phyloP scores from a whole-genome alignment of 2,888 invertebrate species.

The Orthosia cruda region DNA sequence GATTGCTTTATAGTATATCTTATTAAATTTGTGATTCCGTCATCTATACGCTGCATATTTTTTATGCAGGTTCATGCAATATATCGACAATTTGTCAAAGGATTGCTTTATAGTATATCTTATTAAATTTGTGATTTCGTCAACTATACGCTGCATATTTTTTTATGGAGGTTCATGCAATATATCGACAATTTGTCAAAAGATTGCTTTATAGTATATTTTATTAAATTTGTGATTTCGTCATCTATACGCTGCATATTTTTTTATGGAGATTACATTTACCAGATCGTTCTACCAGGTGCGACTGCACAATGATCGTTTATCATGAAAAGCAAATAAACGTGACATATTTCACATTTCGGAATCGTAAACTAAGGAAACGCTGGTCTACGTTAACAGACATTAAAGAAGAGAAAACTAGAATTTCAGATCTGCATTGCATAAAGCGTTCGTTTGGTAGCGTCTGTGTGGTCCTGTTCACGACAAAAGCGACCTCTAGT shows the following conservation, averaged over 20 bases:
- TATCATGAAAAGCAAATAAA: slow-evolving; percentile 14
- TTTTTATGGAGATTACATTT: not conserved
- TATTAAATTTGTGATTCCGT: not conserved
- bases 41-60: not conserved
- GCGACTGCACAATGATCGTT: slow-evolving; percentile 5
- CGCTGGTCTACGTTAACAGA: slow-evolving; percentile 4
- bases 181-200: not conserved
- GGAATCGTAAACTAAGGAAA: slow-evolving; percentile 19
- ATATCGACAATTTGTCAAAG: too few species aligned
- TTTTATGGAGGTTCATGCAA: not conserved
- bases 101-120: not conserved
- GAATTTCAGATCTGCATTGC: slow-evolving; percentile 35
- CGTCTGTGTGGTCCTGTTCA: slow-evolving; percentile 36
- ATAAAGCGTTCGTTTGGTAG: slow-evolving; percentile 42
- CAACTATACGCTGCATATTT: not conserved
- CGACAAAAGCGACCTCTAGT: slow-evolving; percentile 20
- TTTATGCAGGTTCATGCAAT: not conserved
- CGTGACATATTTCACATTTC: slow-evolving; percentile 1
- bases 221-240: not conserved
- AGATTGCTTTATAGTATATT: not conserved
- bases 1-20: not conserved
- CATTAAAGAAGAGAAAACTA: slow-evolving; percentile 19
- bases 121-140: not conserved
- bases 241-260: not conserved
- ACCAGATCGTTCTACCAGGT: not conserved